These are phyloP conservation scores for Sericinus montela DNA, from an alignment of 2,888 invertebrate genomes.

Conservation along the genomic window DNA sequence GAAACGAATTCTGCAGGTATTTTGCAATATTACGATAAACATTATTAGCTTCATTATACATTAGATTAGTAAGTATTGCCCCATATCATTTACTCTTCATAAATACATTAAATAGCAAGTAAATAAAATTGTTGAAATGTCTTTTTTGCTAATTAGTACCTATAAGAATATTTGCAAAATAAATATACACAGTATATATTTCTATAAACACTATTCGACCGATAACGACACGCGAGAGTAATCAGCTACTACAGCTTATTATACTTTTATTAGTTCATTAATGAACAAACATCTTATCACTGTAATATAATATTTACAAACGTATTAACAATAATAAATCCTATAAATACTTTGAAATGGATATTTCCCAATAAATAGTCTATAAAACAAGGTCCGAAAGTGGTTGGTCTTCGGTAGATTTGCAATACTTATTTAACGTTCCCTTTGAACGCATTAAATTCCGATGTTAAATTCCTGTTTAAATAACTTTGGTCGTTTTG, in stretches of 20 bases:
- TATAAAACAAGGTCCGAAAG: conserved; percentile 67
- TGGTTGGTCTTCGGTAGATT: conserved; percentile 50
- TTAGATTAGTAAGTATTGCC: conserved; percentile 45
- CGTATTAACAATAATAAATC: conserved; percentile 64
- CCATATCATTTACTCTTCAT: conserved; percentile 41
- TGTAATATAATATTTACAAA: conserved; percentile 68
- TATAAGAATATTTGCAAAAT: conserved; percentile 53
- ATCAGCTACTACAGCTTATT: conserved; percentile 37
- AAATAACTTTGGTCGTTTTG: conserved; percentile 67
- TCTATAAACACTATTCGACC: conserved; percentile 41
- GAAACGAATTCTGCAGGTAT: conserved; percentile 27
- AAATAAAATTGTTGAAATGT: conserved; percentile 61
- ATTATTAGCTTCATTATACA: conserved; percentile 24
- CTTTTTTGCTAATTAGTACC: conserved; percentile 69
- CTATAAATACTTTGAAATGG: conserved; percentile 71
- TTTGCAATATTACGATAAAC: conserved; percentile 24
- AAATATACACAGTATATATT: conserved; percentile 55
- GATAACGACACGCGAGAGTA: conserved; percentile 25
- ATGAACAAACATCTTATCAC: conserved; percentile 50
- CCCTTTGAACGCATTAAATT: conserved; percentile 29
- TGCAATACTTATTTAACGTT: conserved; percentile 26
- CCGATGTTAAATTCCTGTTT: conserved; percentile 55
- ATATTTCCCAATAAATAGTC: conserved; percentile 69
- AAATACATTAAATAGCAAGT: conserved; percentile 56
- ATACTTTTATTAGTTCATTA: conserved; percentile 31